phyloP scores from a whole-genome alignment of 2,797 vertebrate genomes.

The Urocyon cinereoargenteus region DNA sequence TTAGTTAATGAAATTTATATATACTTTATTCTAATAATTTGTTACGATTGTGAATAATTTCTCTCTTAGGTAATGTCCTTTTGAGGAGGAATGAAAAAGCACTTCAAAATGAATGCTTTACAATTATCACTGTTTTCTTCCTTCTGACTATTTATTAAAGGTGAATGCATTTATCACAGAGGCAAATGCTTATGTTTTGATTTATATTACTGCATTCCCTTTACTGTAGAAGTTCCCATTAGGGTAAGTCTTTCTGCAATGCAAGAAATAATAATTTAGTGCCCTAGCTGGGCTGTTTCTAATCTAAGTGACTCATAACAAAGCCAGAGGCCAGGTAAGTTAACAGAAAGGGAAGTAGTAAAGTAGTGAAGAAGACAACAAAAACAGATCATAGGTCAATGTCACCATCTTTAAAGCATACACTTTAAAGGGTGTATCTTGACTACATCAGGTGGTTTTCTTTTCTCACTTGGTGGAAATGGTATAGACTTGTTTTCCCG shows the following conservation, averaged over 20 bases:
- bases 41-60: slow-evolving; percentile 55
- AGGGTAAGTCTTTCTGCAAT: slow-evolving; percentile 32
- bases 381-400: background rate
- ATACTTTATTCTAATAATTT: slow-evolving; percentile 29
- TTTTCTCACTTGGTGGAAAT: slow-evolving; percentile 26
- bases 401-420: background rate
- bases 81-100: slow-evolving; percentile 58
- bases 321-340: background rate
- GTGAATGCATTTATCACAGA: slow-evolving; percentile 18
- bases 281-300: background rate
- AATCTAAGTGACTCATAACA: slow-evolving; percentile 20
- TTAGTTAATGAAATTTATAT: slow-evolving; percentile 61
- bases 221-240: slow-evolving; percentile 46
- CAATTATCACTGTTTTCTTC: background rate
- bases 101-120: slow-evolving; percentile 55
- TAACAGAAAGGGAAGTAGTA: background rate
- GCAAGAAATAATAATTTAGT: slow-evolving; percentile 44
- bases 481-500: slow-evolving; percentile 1
- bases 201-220: slow-evolving; percentile 47
- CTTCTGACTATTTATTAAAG: slow-evolving; percentile 60
- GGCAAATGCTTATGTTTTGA: slow-evolving; percentile 7
- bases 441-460: background rate
- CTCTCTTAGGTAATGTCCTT: slow-evolving; percentile 20
- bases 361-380: background rate
- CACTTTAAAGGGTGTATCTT: background rate